These are phyloP conservation scores for Andricus curvator DNA, from an alignment of 2,888 invertebrate genomes.

Conservation along the genomic window DNA sequence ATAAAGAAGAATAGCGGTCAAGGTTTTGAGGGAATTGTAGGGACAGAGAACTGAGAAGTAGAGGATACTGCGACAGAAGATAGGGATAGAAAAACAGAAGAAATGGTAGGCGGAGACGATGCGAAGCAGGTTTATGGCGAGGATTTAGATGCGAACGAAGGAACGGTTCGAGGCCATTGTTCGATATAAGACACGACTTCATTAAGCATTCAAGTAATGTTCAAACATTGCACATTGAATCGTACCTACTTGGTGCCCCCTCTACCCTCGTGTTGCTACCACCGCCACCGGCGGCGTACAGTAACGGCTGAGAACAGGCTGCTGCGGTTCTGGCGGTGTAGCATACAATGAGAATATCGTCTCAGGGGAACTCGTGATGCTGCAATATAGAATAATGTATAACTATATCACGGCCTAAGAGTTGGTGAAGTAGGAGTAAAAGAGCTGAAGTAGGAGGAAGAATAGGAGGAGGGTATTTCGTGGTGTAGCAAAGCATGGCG, in stretches of 20 bases:
- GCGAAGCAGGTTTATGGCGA: conserved; percentile 63
- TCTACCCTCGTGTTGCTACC: conserved; percentile 47
- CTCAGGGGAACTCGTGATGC: conserved; percentile 70
- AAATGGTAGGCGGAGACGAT: conserved; percentile 17
- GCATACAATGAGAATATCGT: conserved; percentile 72
- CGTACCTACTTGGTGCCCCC: conserved; percentile 62
- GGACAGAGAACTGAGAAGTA: neutral
- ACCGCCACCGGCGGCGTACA: conserved; percentile 44
- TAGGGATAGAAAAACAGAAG: neutral
- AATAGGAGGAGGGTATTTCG: conserved; percentile 52
- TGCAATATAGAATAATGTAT: conserved; percentile 73
- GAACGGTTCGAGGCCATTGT: conserved; percentile 68
- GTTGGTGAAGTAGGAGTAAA: conserved; percentile 48
- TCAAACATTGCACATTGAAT: conserved; percentile 73
- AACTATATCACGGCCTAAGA: conserved; percentile 65
- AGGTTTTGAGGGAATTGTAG: conserved; percentile 10
- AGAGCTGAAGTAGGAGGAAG: conserved; percentile 46
- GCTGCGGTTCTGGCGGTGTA: conserved; percentile 51
- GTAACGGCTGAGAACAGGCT: conserved; percentile 35
- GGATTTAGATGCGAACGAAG: conserved; percentile 67
- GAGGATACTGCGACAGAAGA: neutral
- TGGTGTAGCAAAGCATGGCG: conserved; percentile 47
- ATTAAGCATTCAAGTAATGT: conserved; percentile 76
- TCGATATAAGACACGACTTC: conserved; percentile 75
- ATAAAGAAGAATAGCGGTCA: neutral